Conservation (phyloP, 2,797 vertebrate genomes). For the Enteromius thamalakanensis region DNA sequence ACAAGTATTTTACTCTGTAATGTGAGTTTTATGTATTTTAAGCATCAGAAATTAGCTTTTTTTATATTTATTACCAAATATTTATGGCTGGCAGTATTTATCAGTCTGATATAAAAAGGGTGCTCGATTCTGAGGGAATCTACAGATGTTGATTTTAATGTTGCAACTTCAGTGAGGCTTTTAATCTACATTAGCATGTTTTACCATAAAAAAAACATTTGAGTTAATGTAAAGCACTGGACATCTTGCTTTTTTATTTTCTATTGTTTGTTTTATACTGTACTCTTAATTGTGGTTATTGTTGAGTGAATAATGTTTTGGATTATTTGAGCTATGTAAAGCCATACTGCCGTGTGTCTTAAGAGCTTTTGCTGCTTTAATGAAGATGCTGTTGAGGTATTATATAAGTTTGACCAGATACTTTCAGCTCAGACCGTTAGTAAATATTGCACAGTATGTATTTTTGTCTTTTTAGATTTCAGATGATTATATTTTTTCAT, state of each 20-base stretch:
- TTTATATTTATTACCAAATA: conserved; percentile 43
- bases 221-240: conserved; percentile 17
- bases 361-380: neutral
- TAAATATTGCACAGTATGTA: conserved; percentile 13
- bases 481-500: conserved; percentile 35
- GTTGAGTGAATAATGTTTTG: conserved; percentile 17
- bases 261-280: neutral
- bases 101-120: conserved; percentile 14
- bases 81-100: conserved; percentile 25
- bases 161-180: neutral
- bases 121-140: conserved; percentile 9
- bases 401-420: neutral
- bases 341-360: conserved; percentile 15
- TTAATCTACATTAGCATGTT: neutral
- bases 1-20: neutral
- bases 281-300: neutral
- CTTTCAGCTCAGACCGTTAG: neutral
- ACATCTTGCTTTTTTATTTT: conserved; percentile 17
- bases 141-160: conserved; percentile 3
- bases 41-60: neutral
- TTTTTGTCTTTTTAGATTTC: conserved; percentile 15
- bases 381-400: neutral
- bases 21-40: neutral
- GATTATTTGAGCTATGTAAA: conserved; percentile 38
- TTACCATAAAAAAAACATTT: conserved; percentile 1